Evolutionary conservation across 2,888 invertebrate genomes (phyloP).

Genomic region (Epistrophella euchroma): DNA sequence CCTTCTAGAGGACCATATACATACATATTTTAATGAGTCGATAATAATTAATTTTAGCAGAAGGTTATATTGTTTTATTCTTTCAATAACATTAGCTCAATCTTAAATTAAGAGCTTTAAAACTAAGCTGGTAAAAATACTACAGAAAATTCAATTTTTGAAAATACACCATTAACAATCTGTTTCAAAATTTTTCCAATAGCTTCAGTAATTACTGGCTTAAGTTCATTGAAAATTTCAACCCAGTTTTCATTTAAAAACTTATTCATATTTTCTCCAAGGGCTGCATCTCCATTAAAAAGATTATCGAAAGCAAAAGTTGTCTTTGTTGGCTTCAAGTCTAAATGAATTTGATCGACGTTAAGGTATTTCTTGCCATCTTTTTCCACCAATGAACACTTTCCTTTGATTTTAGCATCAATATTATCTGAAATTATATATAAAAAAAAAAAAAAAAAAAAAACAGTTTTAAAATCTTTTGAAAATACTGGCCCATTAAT

Average conservation of each 20-base stretch:
- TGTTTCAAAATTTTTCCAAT: conserved; percentile 81
- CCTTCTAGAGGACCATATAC: too few species aligned
- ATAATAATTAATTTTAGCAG: too few species aligned
- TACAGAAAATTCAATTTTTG: conserved; percentile 81
- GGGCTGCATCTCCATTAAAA: conserved; percentile 83
- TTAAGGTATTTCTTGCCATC: conserved; percentile 76
- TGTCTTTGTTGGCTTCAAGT: conserved; percentile 77
- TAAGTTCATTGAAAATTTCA: conserved; percentile 83
- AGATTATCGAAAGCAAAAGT: conserved; percentile 80
- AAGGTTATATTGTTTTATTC: neutral
- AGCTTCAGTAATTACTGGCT: conserved; percentile 80
- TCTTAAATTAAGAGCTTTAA: neutral
- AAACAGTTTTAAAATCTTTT: too few species aligned
- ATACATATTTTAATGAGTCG: too few species aligned
- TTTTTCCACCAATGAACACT: conserved; percentile 73
- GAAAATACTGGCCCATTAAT: too few species aligned
- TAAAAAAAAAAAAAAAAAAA: neutral
- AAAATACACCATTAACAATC: conserved; percentile 81
- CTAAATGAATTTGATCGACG: conserved; percentile 74
- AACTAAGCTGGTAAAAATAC: conserved; percentile 77
- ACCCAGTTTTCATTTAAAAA: conserved; percentile 84
- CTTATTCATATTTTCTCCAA: conserved; percentile 83
- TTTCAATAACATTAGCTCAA: neutral
- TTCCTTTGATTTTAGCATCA: conserved; percentile 51
- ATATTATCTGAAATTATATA: conserved; percentile 69